Conservation (phyloP, 2,797 vertebrate species). For the Allenopithecus nigroviridis region DNA sequence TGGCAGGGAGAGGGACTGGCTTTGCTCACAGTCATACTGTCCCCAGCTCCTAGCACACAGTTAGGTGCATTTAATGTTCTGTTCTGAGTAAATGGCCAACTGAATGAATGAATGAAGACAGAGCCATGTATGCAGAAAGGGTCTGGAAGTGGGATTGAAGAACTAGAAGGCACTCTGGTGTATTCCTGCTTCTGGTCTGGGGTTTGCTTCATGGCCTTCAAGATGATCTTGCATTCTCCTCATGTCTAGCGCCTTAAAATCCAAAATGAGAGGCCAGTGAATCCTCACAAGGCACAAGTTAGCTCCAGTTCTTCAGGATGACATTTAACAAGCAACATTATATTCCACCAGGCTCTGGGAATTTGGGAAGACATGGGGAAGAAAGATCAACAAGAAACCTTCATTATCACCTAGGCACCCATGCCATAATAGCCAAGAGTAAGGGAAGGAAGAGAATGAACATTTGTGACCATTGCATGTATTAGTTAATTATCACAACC, state of each 20-base stretch:
- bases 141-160: background rate
- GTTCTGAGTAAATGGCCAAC: background rate
- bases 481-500: background rate
- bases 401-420: background rate
- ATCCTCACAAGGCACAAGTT: background rate
- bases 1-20: background rate
- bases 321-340: background rate
- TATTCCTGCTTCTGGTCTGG: background rate
- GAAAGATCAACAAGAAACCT: background rate
- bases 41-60: background rate
- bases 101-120: background rate
- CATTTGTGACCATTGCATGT: background rate
- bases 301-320: background rate
- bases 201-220: background rate
- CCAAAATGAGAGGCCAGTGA: background rate
- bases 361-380: background rate
- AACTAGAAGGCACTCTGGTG: background rate
- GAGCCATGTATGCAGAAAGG: background rate
- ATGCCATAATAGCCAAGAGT: background rate
- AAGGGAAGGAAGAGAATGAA: background rate
- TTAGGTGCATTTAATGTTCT: background rate
- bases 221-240: background rate
- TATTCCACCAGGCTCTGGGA: background rate
- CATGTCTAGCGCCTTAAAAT: background rate
- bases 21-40: background rate